Base-by-base conservation (phyloP, 1,140 invertebrate genomes). In the Drosophila nebulosa region DNA sequence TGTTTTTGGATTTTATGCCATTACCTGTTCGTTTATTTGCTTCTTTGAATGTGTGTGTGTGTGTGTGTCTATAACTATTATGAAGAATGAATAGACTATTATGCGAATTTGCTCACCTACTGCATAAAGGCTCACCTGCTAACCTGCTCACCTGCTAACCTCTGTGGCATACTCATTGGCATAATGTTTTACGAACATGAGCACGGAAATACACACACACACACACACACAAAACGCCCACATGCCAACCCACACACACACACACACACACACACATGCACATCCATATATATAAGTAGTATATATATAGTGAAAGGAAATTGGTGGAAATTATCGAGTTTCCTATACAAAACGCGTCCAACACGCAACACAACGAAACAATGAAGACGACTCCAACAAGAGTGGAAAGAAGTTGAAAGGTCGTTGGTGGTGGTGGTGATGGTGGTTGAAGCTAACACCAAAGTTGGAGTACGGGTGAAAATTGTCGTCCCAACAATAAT, bases 261-360 rank as follows among this genome's bases (percentile, higher is more conserved):
- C 16, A 24, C 35, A 30, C 10, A 6, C 9, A 46, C 16, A 30
- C 18, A 30, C n/a, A 46, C 50, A 16, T 16, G 16, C 21, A 69
- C 63, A 46, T 50, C 51, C 32, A 39, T 30, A 65, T 50, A 16
- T 35, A 42, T 22, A 21, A 18, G 18, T 51, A 50, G 16, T 46
- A 18, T 27, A 30, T 27, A 30, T 36, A 71, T 55, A 69, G 56
- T 62, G 39, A 69, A 88, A 88, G 83, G 83, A 86, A 86, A 86
- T 86, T 86, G 83, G 78, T 86, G 83, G 83, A 86, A 86, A 86
- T 86, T 86, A 86, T 86, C 83, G 78, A 86, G 83, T 86, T 86
- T 86, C 83, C 83, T 86, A 86, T 86, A 86, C 83, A 86, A 86
- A 86, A 86, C 83, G 78, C 83, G 84, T 60, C 72, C 77, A 76